These are phyloP conservation scores for Mirounga angustirostris DNA, from an alignment of 2,113 vertebrate genomes.

Conservation along the genomic window DNA sequence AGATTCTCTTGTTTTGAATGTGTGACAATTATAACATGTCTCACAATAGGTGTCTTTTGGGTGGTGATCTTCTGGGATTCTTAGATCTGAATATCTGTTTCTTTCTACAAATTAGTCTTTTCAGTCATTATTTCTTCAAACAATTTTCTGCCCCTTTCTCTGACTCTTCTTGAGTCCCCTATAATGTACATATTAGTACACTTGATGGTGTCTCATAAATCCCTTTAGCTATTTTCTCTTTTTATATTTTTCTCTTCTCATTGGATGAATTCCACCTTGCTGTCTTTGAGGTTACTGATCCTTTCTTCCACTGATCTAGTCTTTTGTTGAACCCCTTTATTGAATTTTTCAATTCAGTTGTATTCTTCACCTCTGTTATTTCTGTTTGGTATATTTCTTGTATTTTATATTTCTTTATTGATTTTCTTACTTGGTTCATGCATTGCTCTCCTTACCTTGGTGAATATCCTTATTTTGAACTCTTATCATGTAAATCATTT, in stretches of 20 bases:
- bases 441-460: neutral
- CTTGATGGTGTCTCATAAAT: neutral
- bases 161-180: neutral
- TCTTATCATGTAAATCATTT: neutral
- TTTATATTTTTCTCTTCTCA: neutral
- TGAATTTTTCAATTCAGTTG: neutral
- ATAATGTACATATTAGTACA: neutral
- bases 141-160: neutral
- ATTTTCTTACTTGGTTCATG: neutral
- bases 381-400: neutral
- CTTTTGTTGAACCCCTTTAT: neutral
- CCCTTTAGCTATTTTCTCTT: neutral
- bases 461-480: neutral
- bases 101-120: neutral
- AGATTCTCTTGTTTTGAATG: neutral
- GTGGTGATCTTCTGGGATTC: neutral
- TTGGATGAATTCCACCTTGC: neutral
- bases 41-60: neutral
- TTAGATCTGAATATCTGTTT: neutral
- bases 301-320: neutral
- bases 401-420: neutral
- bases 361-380: neutral
- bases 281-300: neutral
- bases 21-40: neutral
- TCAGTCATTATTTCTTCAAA: neutral